Conservation (phyloP, 2,113 vertebrate species). For the Cariama cristata region DNA sequence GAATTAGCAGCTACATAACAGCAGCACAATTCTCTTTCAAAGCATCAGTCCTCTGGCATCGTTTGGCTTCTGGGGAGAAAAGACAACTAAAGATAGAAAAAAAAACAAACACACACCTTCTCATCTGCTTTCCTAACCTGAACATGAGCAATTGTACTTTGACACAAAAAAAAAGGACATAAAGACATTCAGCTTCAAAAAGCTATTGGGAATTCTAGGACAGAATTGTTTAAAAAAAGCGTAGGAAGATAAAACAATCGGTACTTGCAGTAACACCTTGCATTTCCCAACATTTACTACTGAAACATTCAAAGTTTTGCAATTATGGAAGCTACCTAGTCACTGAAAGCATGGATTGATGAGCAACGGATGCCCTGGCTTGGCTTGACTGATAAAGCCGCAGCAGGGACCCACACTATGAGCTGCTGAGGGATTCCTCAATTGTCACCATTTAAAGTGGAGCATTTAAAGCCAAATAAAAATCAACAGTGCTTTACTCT, state of each 20-base stretch:
- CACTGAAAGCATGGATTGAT: background rate
- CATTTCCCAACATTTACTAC: background rate
- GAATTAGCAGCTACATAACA: background rate
- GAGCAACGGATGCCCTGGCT: background rate
- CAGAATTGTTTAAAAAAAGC: background rate
- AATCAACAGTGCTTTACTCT: background rate
- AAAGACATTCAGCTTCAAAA: background rate
- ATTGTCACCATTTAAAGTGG: background rate
- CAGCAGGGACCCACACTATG: background rate
- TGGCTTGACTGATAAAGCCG: background rate
- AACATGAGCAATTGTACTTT: background rate
- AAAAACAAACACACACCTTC: accelerated
- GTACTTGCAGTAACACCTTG: background rate
- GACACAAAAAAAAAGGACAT: background rate
- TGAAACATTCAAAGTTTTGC: background rate
- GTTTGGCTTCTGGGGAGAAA: background rate
- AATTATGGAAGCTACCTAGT: background rate
- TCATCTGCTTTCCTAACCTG: background rate
- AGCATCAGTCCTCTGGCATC: background rate
- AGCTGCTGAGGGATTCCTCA: background rate
- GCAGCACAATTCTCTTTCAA: background rate
- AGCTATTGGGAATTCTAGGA: background rate
- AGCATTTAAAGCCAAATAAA: slow-evolving; percentile 11
- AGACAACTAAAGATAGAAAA: background rate
- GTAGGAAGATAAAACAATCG: background rate